These are phyloP conservation scores for Mycetomoellerius zeteki DNA, from an alignment of 1,140 invertebrate species.

Conservation along the genomic window DNA sequence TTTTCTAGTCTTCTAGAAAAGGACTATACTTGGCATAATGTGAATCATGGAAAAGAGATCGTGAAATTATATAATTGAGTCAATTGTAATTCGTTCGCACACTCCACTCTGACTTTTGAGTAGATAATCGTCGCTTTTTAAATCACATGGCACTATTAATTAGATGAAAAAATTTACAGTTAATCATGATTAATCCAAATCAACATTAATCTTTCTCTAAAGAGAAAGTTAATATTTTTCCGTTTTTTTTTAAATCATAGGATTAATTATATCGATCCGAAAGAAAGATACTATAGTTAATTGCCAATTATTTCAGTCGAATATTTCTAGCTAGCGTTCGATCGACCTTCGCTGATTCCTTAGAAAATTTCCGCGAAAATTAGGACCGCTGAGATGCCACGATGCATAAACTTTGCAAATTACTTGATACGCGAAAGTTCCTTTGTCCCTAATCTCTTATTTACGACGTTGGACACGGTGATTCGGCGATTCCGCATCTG, in stretches of 20 bases:
- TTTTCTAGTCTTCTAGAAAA: conserved; percentile 2
- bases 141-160: conserved; percentile 4
- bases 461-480: not conserved
- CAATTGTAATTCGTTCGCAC: not conserved
- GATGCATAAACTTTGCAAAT: not conserved
- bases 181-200: conserved; percentile 1
- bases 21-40: not conserved
- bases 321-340: not conserved
- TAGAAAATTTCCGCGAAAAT: not conserved
- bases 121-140: not conserved
- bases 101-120: not conserved
- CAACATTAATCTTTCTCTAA: not conserved
- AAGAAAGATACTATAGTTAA: not conserved
- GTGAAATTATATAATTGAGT: conserved; percentile 1
- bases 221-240: too few relatives aligned
- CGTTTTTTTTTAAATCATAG: conserved; percentile 7
- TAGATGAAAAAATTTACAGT: not conserved
- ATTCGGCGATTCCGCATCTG: conserved; percentile 34
- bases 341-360: not conserved
- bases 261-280: not conserved
- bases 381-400: not conserved
- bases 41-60: not conserved
- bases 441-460: conserved; percentile 9
- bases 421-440: conserved; percentile 28
- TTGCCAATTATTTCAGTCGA: not conserved